These are phyloP conservation scores for Dasypolia templi DNA, from an alignment of 2,888 invertebrate species.

Conservation along the genomic window DNA sequence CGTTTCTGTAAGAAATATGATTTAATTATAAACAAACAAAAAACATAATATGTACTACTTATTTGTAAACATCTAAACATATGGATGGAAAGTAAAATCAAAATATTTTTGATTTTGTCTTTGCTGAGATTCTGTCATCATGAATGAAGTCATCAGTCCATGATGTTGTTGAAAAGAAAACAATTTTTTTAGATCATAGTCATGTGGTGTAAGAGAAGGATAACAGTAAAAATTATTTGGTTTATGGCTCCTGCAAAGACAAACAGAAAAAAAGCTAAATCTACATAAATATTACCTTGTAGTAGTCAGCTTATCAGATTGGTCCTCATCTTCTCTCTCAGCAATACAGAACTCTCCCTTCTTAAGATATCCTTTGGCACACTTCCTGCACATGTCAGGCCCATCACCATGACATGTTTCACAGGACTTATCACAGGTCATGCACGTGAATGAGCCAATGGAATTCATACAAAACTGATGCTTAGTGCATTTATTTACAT, in stretches of 20 bases:
- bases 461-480: slow-evolving; percentile 97
- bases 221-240: not conserved
- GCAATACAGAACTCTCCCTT: slow-evolving; percentile 95
- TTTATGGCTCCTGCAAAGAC: not conserved
- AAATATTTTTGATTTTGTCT: not conserved
- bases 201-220: not conserved
- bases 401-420: slow-evolving; percentile 96
- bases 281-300: slow-evolving; percentile 77
- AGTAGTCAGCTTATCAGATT: slow-evolving; percentile 77
- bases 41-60: slow-evolving; percentile 21
- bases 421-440: slow-evolving; percentile 96
- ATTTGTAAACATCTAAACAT: not conserved
- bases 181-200: not conserved
- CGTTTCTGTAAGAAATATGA: slow-evolving; percentile 84
- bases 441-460: slow-evolving; percentile 95
- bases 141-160: not conserved
- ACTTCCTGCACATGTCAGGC: slow-evolving; percentile 96
- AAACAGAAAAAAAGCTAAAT: slow-evolving; percentile 49
- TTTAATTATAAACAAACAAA: slow-evolving; percentile 58
- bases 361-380: slow-evolving; percentile 93
- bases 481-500: slow-evolving; percentile 88
- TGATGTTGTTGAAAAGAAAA: not conserved
- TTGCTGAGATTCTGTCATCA: no score
- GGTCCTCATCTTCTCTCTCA: slow-evolving; percentile 87
- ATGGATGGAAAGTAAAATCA: not conserved